Conservation (phyloP, 2,113 vertebrate species). For the Bungarus multicinctus region DNA sequence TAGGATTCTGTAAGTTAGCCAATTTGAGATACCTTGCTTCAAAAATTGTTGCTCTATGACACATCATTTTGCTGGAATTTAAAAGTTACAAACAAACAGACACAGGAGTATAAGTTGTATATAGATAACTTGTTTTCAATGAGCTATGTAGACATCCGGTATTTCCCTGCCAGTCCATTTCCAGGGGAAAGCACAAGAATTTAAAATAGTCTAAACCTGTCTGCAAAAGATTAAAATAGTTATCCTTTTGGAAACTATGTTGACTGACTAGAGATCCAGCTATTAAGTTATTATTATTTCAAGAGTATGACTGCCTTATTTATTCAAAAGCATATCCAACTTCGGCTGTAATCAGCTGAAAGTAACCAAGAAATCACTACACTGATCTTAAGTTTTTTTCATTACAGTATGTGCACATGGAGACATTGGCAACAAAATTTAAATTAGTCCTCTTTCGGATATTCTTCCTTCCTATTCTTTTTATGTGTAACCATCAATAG, state of each 20-base stretch:
- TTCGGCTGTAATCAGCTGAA: neutral
- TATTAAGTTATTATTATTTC: neutral
- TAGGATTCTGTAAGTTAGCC: neutral
- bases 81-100: neutral
- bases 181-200: neutral
- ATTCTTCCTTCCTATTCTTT: neutral
- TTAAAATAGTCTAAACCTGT: neutral
- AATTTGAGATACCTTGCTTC: neutral
- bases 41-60: neutral
- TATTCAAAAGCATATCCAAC: neutral
- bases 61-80: neutral
- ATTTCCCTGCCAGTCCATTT: neutral
- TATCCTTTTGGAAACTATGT: neutral
- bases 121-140: neutral
- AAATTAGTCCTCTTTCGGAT: neutral
- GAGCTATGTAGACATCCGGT: neutral
- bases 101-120: neutral
- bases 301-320: neutral
- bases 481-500: neutral
- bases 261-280: neutral
- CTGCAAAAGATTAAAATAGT: neutral
- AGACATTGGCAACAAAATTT: neutral
- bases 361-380: neutral
- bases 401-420: neutral
- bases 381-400: neutral